Evolutionary conservation across 2,797 vertebrate species (phyloP).

Genomic region (Sphenodon punctatus): DNA sequence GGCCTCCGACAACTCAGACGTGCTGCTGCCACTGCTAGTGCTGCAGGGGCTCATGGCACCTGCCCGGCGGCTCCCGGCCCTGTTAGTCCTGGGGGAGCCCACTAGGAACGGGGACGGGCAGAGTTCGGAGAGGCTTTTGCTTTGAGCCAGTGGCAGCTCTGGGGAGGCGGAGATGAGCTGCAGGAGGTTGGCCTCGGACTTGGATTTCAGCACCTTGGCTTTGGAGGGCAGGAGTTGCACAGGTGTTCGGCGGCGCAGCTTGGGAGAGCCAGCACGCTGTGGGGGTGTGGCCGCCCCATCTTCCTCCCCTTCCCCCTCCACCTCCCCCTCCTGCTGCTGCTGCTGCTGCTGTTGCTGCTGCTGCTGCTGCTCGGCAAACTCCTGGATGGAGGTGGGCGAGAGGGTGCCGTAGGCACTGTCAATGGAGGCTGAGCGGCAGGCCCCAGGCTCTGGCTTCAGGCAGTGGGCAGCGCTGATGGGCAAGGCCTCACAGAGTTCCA

Average conservation of each 20-base stretch:
- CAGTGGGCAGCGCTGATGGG: neutral
- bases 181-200: conserved; percentile 91
- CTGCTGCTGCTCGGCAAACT: conserved; percentile 71
- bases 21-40: conserved; percentile 42
- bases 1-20: conserved; percentile 56
- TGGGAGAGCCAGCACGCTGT: conserved; percentile 63
- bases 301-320: conserved; percentile 61
- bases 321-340: conserved; percentile 48
- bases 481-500: conserved; percentile 13
- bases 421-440: conserved; percentile 85
- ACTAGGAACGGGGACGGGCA: neutral
- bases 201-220: conserved; percentile 78
- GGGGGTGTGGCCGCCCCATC: conserved; percentile 27
- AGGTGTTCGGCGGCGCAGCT: conserved; percentile 79
- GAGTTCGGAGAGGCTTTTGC: conserved; percentile 86
- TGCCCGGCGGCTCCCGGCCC: neutral
- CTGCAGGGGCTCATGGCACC: neutral
- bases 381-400: conserved; percentile 83
- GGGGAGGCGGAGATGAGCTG: conserved; percentile 65
- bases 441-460: neutral
- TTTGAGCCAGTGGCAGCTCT: conserved; percentile 66
- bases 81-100: conserved; percentile 38
- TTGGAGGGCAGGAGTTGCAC: conserved; percentile 78
- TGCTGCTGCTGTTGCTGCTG: conserved; percentile 17
- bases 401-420: conserved; percentile 96